Base-by-base conservation (phyloP, 92 coral and sea anemone genomes). In the Galaxea fascicularis region DNA sequence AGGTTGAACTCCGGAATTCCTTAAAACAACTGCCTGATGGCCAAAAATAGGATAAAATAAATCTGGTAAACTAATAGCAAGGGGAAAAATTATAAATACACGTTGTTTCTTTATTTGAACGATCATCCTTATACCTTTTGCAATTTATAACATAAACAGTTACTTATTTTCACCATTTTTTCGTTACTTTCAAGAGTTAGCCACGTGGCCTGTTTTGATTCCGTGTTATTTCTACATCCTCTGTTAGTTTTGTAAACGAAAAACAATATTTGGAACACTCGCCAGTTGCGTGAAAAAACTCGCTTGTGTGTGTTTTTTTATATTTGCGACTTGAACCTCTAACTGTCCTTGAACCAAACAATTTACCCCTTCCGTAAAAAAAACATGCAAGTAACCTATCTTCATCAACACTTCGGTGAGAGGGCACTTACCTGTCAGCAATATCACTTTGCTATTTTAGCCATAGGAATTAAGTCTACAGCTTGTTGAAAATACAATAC, bases 401-500 rank as follows among this genome's bases (percentile, higher is more conserved):
- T 39, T 62, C n/a, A 77, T 60, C 57, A 24, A 27, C 49, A 12
- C 8, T 22, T 24, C 65, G 44, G 17, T 77, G 39, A 62, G 68
- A 25, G 10, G 9, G 25, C 82, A 14, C 58, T 63, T 41, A 76
- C 4, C 28, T n/a, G n/a, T n/a, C 45, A 59, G 60, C 41, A 62
- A 62, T 16, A 21, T 10, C 6, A 31, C 11, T 65, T 27, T 46
- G 73, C 46, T 66, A 47, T 65, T 79, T 79, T 51, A 52, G 49
- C 74, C 10, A 65, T 46, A 20, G 74, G 45, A 28, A 27, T 51
- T 3, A 46, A 17, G 86, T 56, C 86, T 45, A 45, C 47, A 51
- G 49, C 74, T 79, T 54, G 84, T 79, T 65, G 72, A 65, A 67
- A 31, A 52, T n/a, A n/a, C n/a, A n/a, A n/a, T n/a, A n/a, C n/a